Percentiles rank a stretch among this genome's conserved stretches.
Evolutionary conservation across 2,113 vertebrate genomes (phyloP).

Genomic region (Sterrhoptilus dennistouni): DNA sequence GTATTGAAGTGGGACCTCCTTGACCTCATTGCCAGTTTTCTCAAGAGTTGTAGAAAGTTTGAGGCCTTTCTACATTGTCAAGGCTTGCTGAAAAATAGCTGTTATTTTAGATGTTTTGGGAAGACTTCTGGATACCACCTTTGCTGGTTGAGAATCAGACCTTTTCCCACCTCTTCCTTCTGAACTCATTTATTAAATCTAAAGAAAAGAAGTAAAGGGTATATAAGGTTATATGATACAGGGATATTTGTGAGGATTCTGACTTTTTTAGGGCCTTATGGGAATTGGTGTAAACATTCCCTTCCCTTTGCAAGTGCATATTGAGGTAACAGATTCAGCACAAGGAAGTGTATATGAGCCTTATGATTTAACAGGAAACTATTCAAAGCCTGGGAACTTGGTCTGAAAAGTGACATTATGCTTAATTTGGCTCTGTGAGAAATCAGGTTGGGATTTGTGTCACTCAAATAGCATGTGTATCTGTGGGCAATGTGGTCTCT

Average conservation of each 20-base stretch:
- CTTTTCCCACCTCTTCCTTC: neutral
- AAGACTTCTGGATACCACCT: neutral
- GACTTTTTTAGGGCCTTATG: neutral
- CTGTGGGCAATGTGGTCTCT: no score
- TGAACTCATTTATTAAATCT: neutral
- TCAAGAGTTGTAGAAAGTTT: neutral
- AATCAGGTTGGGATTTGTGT: no score
- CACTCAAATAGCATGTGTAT: no score
- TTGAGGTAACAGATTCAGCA: neutral
- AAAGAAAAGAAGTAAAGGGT: neutral
- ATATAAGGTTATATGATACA: neutral
- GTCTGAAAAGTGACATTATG: conserved; percentile 35
- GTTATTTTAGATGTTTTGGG: neutral
- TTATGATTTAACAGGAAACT: conserved; percentile 34
- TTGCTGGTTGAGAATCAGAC: neutral
- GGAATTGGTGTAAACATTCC: neutral
- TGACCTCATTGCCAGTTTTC: neutral
- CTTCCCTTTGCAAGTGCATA: neutral
- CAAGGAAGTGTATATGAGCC: neutral
- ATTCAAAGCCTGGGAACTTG: conserved; percentile 34
- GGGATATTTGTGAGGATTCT: neutral
- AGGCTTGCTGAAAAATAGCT: neutral
- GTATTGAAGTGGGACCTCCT: neutral
- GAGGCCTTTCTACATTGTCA: neutral
- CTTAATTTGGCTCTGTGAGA: neutral